phyloP scores from a whole-genome alignment of 2,888 invertebrate genomes.

The Acrobasis repandana region DNA sequence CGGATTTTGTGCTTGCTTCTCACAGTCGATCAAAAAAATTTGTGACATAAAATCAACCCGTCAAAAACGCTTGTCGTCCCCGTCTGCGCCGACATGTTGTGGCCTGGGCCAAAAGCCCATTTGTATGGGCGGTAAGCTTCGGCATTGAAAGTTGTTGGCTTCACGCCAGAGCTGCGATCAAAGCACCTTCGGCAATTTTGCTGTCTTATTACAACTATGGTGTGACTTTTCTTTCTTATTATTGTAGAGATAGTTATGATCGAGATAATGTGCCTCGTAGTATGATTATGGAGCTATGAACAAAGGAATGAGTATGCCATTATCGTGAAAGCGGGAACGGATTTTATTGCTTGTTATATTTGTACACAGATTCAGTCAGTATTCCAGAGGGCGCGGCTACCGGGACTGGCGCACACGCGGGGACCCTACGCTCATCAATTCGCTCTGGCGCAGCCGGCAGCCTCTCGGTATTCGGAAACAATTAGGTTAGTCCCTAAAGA shows the following conservation, averaged over 20 bases:
- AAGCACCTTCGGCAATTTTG: slow-evolving; percentile 65
- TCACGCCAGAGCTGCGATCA: slow-evolving; percentile 64
- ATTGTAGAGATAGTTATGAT: slow-evolving; percentile 52
- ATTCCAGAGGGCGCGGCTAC: slow-evolving; percentile 85
- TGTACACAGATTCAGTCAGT: slow-evolving; percentile 82
- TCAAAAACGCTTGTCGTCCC: too few relatives aligned
- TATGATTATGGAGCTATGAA: slow-evolving; percentile 20
- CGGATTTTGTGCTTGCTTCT: too few relatives aligned
- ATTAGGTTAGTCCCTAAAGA: slow-evolving; percentile 71
- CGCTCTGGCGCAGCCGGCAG: slow-evolving; percentile 88
- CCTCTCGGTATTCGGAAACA: slow-evolving; percentile 87
- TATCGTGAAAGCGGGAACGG: not conserved
- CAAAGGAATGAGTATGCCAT: slow-evolving; percentile 16
- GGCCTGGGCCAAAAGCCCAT: slow-evolving; percentile 43
- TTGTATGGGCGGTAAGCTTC: slow-evolving; percentile 69
- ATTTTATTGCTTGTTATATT: slow-evolving; percentile 42
- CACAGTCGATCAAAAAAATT: too few relatives aligned
- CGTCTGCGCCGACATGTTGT: too few relatives aligned
- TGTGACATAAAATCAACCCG: too few relatives aligned
- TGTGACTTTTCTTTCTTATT: slow-evolving; percentile 53
- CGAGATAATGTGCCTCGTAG: slow-evolving; percentile 26
- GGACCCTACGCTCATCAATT: slow-evolving; percentile 88
- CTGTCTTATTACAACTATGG: slow-evolving; percentile 64
- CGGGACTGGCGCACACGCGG: slow-evolving; percentile 87
- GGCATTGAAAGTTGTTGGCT: slow-evolving; percentile 69